These are phyloP conservation scores for Macquaria ambigua DNA, from an alignment of 2,113 vertebrate species.

Conservation along the genomic window DNA sequence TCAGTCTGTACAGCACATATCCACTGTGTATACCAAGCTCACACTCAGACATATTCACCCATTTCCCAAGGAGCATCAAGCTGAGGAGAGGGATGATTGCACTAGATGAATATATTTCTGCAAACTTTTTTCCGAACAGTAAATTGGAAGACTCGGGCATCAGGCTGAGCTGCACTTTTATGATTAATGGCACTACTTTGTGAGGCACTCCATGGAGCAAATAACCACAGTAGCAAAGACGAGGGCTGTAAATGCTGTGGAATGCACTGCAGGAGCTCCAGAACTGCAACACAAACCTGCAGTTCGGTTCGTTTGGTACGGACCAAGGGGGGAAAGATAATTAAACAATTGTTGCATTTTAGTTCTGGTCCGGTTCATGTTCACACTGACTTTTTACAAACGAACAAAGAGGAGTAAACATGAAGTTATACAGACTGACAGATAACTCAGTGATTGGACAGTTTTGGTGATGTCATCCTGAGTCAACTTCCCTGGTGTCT, in stretches of 20 bases:
- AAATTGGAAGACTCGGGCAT: conserved; percentile 27
- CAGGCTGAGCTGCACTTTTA: conserved; percentile 38
- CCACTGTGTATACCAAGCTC: not conserved
- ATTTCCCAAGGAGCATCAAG: not conserved
- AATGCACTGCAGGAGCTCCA: conserved; percentile 5
- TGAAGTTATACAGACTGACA: not conserved
- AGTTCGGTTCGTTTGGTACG: not conserved
- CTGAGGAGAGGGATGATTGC: not conserved
- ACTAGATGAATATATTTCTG: conserved; percentile 31
- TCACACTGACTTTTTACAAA: not conserved
- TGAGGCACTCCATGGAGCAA: conserved; percentile 39
- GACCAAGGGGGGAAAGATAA: not conserved
- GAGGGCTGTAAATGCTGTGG: conserved; percentile 19
- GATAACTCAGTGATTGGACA: not conserved
- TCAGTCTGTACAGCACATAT: not conserved
- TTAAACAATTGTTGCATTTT: not conserved
- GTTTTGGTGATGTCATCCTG: not conserved
- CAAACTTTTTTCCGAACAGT: conserved; percentile 33
- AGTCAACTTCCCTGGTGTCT: not conserved
- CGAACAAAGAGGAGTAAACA: not conserved
- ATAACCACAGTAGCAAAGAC: conserved; percentile 23
- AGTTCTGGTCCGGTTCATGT: not conserved
- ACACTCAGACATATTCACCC: not conserved
- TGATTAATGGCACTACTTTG: conserved; percentile 64
- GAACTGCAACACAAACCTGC: not conserved